Conservation (phyloP, 2,113 vertebrate genomes). For the Pomatostomus ruficeps region DNA sequence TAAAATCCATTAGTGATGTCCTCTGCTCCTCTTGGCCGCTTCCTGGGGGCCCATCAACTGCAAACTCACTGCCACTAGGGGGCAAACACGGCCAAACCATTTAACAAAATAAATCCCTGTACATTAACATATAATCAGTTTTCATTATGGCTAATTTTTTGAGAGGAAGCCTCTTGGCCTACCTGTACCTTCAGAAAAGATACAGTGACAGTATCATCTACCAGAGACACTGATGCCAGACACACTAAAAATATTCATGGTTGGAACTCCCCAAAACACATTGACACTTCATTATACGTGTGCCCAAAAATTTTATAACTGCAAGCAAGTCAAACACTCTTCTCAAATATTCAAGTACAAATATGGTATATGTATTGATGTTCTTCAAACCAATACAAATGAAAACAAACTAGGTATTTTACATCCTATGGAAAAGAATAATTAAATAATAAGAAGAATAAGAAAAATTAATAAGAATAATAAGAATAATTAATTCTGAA, state of each 20-base stretch:
- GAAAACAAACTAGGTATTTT: neutral
- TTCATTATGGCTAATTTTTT: neutral
- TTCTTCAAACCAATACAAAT: neutral
- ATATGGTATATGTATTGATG: neutral
- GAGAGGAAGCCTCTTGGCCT: neutral
- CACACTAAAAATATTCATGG: neutral
- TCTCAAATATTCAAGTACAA: neutral
- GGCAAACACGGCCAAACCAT: neutral
- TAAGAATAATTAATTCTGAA: too few relatives aligned
- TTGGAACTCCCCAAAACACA: neutral
- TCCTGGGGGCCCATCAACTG: neutral
- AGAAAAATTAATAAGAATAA: too few relatives aligned
- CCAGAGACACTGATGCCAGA: neutral
- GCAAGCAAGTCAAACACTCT: neutral
- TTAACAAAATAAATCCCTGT: neutral
- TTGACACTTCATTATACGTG: rapidly evolving
- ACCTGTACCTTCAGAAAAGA: neutral
- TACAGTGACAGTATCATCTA: neutral
- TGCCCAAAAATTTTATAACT: neutral
- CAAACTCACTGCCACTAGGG: constrained; percentile 6
- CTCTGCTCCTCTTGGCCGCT: neutral
- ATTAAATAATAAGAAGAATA: too few relatives aligned
- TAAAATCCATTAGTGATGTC: neutral
- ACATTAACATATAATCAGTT: neutral
- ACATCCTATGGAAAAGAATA: neutral